Percentiles rank a stretch among this genome's conserved stretches.
Evolutionary conservation across 1,140 invertebrate species (phyloP).

Genomic region (Harlomillsia oculata): DNA sequence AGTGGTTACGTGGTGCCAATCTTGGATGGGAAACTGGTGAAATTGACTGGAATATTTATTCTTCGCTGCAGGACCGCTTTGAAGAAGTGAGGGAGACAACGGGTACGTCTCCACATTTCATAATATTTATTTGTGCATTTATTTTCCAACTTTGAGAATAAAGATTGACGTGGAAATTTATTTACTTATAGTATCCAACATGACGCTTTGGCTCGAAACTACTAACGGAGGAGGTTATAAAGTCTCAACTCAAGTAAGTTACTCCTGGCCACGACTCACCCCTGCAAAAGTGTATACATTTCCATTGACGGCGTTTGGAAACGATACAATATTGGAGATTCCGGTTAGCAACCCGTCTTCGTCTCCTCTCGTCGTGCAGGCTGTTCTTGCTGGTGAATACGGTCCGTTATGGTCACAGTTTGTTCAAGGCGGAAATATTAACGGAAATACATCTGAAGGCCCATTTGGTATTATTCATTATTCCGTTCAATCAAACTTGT

Average conservation of each 20-base stretch:
- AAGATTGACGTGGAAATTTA: neutral
- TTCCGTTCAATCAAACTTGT: neutral
- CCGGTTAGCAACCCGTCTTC: constrained; percentile 54
- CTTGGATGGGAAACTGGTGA: constrained; percentile 29
- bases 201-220: constrained; percentile 62
- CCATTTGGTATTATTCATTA: constrained; percentile 11
- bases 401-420: constrained; percentile 34
- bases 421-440: constrained; percentile 14
- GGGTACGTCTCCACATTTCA: constrained; percentile 19
- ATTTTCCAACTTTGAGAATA: neutral
- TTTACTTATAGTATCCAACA: constrained; percentile 46
- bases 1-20: constrained; percentile 18
- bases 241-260: constrained; percentile 57
- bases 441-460: constrained; percentile 27
- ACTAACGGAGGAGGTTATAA: constrained; percentile 62
- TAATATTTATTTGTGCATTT: neutral
- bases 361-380: constrained; percentile 49
- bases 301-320: constrained; percentile 72
- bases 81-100: constrained; percentile 27
- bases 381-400: constrained; percentile 50
- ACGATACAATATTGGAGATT: constrained; percentile 55
- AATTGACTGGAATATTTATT: constrained; percentile 26
- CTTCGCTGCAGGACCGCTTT: constrained; percentile 25
- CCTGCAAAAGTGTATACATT: constrained; percentile 51
- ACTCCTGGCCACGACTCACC: constrained; percentile 60